Conservation (phyloP, 1,140 invertebrate genomes). For the Zophobas atratus region DNA sequence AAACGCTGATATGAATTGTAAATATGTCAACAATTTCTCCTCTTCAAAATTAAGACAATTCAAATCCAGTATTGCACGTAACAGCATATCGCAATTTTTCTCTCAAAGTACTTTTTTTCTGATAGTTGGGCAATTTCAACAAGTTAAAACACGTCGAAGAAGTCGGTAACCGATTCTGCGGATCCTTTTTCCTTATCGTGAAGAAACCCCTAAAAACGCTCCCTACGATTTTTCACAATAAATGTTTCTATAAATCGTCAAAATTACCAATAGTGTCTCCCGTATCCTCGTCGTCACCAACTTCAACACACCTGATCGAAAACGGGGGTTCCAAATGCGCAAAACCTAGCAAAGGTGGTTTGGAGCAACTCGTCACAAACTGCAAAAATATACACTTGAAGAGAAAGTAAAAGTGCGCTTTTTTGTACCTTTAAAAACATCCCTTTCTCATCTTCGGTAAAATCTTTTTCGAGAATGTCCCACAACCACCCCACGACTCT, state of each 20-base stretch:
- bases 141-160: conserved; percentile 99
- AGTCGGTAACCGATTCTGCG: conserved; percentile 95
- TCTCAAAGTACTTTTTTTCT: conserved; percentile 93
- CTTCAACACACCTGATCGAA: conserved; percentile 99
- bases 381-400: conserved; percentile 68
- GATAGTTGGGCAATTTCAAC: conserved; percentile 98
- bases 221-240: conserved; percentile 69
- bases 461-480: conserved; percentile 98
- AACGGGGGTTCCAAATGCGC: conserved; percentile 98
- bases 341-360: conserved; percentile 97
- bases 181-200: conserved; percentile 96
- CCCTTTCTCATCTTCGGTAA: conserved; percentile 90
- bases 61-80: conserved; percentile 98
- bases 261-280: conserved; percentile 91
- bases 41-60: conserved; percentile 83
- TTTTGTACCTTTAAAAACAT: conserved; percentile 90
- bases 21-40: conserved; percentile 23
- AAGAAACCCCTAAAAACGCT: conserved; percentile 98
- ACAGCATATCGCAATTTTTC: conserved; percentile 99
- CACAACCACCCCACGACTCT: conserved; percentile 98
- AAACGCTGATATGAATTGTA: conserved; percentile 32
- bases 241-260: conserved; percentile 2
- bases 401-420: conserved; percentile 1
- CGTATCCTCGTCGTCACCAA: conserved; percentile 98
- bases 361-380: conserved; percentile 99